Evolutionary conservation across 2,797 vertebrate genomes (phyloP).

Genomic region (Cossypha caffra): DNA sequence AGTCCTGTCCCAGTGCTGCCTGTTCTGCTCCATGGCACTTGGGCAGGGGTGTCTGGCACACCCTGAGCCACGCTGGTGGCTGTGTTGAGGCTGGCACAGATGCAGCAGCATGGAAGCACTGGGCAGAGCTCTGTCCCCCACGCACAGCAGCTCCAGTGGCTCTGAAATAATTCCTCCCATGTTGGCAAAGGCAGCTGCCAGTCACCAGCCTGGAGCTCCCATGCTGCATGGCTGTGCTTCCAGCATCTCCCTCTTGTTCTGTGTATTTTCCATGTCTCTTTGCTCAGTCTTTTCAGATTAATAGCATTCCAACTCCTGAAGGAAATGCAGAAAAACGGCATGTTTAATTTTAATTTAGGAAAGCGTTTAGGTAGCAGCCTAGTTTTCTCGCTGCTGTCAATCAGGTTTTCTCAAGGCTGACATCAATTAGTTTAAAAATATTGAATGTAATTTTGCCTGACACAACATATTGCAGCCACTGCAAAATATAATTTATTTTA

Average conservation of each 20-base stretch:
- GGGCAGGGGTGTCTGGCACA: fast-evolving
- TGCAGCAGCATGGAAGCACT: fast-evolving
- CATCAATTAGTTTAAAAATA: slow-evolving; percentile 87
- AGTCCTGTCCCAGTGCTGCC: background rate
- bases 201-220: background rate
- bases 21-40: fast-evolving
- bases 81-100: background rate
- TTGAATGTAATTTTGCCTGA: slow-evolving; percentile 87
- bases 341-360: slow-evolving; percentile 81
- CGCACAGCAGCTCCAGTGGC: background rate
- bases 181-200: slow-evolving; percentile 10
- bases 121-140: background rate
- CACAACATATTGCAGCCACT: slow-evolving; percentile 86
- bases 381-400: slow-evolving; percentile 78
- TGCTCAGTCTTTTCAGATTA: slow-evolving; percentile 58
- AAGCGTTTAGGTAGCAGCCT: slow-evolving; percentile 76
- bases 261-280: background rate
- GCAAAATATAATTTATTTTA: slow-evolving; percentile 87
- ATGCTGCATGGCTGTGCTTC: background rate
- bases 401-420: slow-evolving; percentile 84
- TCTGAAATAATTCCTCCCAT: background rate
- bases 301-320: slow-evolving; percentile 62
- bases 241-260: background rate
- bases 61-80: background rate
- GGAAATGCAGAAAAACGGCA: slow-evolving; percentile 71